Evolutionary conservation across 2,113 vertebrate species (phyloP).

Genomic region (Jaculus jaculus): DNA sequence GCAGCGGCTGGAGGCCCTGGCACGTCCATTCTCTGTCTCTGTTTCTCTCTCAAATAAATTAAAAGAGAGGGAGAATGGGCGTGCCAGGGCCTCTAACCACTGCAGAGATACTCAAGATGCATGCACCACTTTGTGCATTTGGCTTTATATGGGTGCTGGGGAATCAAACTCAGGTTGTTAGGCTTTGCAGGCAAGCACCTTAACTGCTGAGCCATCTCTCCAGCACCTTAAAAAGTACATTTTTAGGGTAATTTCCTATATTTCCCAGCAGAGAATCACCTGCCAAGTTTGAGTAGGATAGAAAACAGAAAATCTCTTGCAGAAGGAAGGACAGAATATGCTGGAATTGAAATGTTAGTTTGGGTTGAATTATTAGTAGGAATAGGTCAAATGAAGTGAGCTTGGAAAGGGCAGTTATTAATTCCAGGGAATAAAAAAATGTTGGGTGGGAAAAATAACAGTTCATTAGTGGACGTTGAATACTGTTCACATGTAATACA

Average conservation of each 20-base stretch:
- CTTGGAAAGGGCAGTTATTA: not conserved
- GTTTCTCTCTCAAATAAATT: no score
- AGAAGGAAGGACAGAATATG: not conserved
- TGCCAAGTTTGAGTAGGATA: not conserved
- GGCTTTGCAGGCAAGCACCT: no score
- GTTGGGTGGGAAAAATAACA: not conserved
- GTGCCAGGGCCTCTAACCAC: no score
- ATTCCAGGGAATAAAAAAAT: not conserved
- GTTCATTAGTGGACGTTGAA: not conserved
- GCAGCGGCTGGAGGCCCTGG: no score
- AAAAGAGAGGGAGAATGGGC: no score
- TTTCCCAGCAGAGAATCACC: not conserved
- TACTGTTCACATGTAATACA: not conserved
- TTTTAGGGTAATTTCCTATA: not conserved
- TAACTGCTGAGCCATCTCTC: no score
- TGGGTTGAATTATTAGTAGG: not conserved
- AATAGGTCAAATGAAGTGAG: not conserved
- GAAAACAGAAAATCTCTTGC: not conserved
- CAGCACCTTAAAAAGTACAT: not conserved
- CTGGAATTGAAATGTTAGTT: conserved; percentile 6
- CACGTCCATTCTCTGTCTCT: no score
- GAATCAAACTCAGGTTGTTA: no score
- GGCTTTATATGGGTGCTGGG: no score
- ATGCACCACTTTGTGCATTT: no score
- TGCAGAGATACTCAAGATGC: no score